Base-by-base conservation (phyloP, 2,113 vertebrate species). In the Notiomystis cincta region DNA sequence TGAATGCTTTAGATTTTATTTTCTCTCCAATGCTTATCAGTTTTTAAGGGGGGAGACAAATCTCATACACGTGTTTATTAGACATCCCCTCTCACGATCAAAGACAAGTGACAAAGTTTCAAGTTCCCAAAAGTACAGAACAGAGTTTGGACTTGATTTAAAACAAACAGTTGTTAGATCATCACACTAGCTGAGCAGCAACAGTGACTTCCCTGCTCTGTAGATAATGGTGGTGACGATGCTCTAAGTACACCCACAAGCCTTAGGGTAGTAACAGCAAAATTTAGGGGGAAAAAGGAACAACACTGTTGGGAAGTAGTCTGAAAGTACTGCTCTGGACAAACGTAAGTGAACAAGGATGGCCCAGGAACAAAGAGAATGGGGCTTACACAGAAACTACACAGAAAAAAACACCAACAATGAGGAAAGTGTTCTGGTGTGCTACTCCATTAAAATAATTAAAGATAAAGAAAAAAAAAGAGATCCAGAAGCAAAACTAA, bases 381-480 rank as follows among this genome's bases (percentile, higher is more conserved):
- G 30, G 6, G 28, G 57, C 12, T 56, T 67, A 54, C 10, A 62
- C 5, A 70, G 35, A 75, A 85, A 25, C 7, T 14, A 48, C 48
- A 37, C 2, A 11, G 7, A 15, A 37, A 33, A 65, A 65, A 70
- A 56, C n/a, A n/a, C n/a, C n/a, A 11, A 30, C 10, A 2, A 2
- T 4, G 14, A 18, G 70, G 2, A 37, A 82, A 48, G 11, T 42
- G 40, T 37, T 67, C 45, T 27, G 22, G 12, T 80, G 31, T 40
- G 20, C 12, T 51, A n/a, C 9, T 37, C 10, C 9, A 50, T 50
- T 35, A 37, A 61, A 76, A 54, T 15, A 82, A 75, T 22, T 38
- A 30, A 15, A 73, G 18, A 15, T 8, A 4, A 2, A 2, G 4
- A 64, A 53, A 53, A 35, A 61, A 33, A n/a, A 5, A 3, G 1